Base-by-base conservation (phyloP, 2,888 invertebrate species). In the Lampropteryx suffumata region DNA sequence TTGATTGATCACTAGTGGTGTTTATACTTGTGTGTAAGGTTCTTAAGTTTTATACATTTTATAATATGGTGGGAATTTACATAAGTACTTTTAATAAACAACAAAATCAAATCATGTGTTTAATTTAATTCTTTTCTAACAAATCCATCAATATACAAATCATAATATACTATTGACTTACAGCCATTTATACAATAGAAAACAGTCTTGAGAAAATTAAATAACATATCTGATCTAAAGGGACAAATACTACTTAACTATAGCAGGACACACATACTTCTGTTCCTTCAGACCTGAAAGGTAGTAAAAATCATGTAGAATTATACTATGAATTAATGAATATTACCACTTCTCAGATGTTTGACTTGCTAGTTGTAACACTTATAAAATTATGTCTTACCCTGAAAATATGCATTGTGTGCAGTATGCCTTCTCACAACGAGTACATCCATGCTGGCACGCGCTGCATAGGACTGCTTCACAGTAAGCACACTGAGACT, bases 211-310 rank as follows among this genome's bases (percentile, higher is more conserved):
- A 14, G 26, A 24, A 29, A 32, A 13, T 28, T 43, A 28, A 27
- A 13, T 24, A 32, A 13, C 2, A 35, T n/a, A n/a, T n/a, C n/a
- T n/a, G n/a, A n/a, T n/a, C n/a, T n/a, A n/a, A n/a, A 9, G 0
- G 8, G 0, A 21, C 8, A 17, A 10, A 17, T 11, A 5, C 7
- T 27, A 12, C 17, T 59, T 73, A 84, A 59, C 68, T 62, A 58
- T 80, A 88, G 64, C 89, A 89, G n/a, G 89, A 88, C 0, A 86
- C 73, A 59, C 89, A 89, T 13, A 84, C 69, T 59, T 81, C 79
- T 1, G 68, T 51, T 8, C 76, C 79, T 42, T 87, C 85, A 21
- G 65, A 79, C 36, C 89, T 88, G 81, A 44, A 86, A 64, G 17
- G 10, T 35, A 35, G 4, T 10, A 35, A 2, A 6, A 32, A 11